Conservation (phyloP, 2,888 invertebrate species). For the Allacma fusca region DNA sequence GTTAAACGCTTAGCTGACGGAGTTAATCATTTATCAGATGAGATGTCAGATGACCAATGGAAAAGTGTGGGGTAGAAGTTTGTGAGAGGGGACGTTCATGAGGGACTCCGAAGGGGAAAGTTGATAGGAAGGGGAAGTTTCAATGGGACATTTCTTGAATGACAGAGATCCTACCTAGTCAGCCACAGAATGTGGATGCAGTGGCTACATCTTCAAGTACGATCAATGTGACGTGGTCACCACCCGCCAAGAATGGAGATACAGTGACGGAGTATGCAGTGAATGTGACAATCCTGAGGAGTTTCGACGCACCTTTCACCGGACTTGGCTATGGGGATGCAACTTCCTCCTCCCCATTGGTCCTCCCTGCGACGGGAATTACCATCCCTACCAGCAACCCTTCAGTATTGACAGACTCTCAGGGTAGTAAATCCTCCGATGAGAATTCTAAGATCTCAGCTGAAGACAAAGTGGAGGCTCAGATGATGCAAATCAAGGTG, state of each 20-base stretch:
- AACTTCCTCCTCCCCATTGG: not conserved
- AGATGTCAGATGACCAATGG: too few species aligned
- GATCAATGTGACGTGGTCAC: constrained; percentile 75
- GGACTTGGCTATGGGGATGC: constrained; percentile 54
- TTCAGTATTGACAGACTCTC: too few species aligned
- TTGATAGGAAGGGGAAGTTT: not conserved
- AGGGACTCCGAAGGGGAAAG: constrained; percentile 59
- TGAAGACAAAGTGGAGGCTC: constrained; percentile 59
- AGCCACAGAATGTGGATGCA: constrained; percentile 76
- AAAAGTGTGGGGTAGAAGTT: too few species aligned
- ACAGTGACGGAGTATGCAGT: constrained; percentile 74
- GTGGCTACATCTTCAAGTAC: constrained; percentile 77
- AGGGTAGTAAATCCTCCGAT: too few species aligned
- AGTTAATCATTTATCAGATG: too few species aligned
- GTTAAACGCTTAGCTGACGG: too few species aligned
- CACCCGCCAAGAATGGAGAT: constrained; percentile 73
- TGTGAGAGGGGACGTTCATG: too few species aligned
- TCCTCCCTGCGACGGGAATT: not conserved
- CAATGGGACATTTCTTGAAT: too few species aligned
- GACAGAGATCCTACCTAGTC: constrained; percentile 78
- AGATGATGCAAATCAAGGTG: constrained; percentile 60
- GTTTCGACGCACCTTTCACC: constrained; percentile 69
- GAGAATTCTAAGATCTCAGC: too few species aligned
- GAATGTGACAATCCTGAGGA: constrained; percentile 75
- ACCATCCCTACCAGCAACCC: constrained; percentile 23